Base-by-base conservation (phyloP, 2,797 vertebrate species). In the Platalea minor region DNA sequence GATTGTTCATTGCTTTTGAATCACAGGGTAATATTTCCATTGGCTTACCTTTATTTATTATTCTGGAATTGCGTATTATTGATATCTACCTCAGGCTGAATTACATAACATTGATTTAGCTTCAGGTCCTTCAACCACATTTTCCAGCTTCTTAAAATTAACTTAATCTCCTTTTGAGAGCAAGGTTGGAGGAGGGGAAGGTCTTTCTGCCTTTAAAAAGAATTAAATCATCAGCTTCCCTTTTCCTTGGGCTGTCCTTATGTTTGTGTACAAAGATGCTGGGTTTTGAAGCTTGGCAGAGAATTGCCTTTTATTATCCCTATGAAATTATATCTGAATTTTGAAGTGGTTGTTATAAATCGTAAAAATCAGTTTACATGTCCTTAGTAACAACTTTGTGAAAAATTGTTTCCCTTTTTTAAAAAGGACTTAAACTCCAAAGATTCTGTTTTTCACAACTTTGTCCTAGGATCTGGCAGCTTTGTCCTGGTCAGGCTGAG, bases 291-390 rank as follows among this genome's bases (percentile, higher is more conserved):
- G 46, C 73, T 41, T 43, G 48, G 11, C 23, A 68, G 53, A 69
- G 46, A 72, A 26, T 37, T 65, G 24, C 26, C 4, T 85, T 67
- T 79, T 68, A 9, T 67, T 73, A 73, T 79, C 7, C 7, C 3
- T n/a, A 0, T 41, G 25, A 69, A 75, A 61, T 43, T 3, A 4
- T 29, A 31, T n/a, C 21, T 83, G 2, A 61, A 33, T 41, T 73
- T 67, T 63, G 61, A 65, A 59, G 37, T n/a, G 8, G 16, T 72
- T 41, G 5, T 50, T 84, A 7, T 7, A 74, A 80, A 67, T 19
- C 1, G 2, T n/a, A 57, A 70, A 50, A 43, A 19, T 2, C 8
- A 8, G 5, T 48, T 46, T 83, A 26, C 1, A 0, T 20, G 17
- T 26, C 10, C 17, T 56, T 63, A 43, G 45, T 56, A 37, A 43